A percentile compares a stretch with the other conserved stretches of the same genome.
These are phyloP conservation scores for Pygoscelis antarcticus DNA, from an alignment of 2,113 vertebrate genomes.

Conservation along the genomic window DNA sequence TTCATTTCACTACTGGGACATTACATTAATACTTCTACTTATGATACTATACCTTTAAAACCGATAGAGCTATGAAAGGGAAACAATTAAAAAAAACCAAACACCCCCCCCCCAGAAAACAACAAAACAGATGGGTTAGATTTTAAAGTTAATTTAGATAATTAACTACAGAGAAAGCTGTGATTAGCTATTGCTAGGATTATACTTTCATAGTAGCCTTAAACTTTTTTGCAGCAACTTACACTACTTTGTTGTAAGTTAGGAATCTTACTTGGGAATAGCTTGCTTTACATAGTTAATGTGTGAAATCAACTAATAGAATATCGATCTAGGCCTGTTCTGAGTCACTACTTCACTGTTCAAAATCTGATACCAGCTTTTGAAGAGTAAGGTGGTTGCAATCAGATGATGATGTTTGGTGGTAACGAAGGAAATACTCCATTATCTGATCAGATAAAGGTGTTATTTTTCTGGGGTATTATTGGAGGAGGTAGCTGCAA, in stretches of 20 bases:
- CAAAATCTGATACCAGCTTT: background rate
- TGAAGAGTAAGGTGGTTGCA: background rate
- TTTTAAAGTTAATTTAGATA: background rate
- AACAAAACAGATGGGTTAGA: background rate
- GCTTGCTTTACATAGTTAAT: background rate
- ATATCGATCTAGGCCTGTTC: background rate
- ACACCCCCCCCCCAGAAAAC: too few relatives aligned
- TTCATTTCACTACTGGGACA: slow-evolving; percentile 11
- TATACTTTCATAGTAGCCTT: background rate
- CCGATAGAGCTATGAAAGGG: background rate
- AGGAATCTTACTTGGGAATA: background rate
- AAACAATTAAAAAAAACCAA: background rate
- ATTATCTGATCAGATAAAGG: background rate
- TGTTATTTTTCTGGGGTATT: background rate
- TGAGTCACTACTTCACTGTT: background rate
- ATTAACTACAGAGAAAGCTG: background rate
- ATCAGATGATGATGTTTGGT: background rate
- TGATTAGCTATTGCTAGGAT: background rate
- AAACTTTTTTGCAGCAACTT: background rate
- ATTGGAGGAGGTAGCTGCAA: background rate
- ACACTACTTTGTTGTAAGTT: background rate
- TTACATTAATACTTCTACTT: background rate
- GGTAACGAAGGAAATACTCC: background rate
- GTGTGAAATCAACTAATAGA: background rate
- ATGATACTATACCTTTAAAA: background rate